Percentiles rank a stretch among this genome's conserved stretches.
Conservation (phyloP, 37 sponge, comb jelly and placozoan genomes). For the Theonella swinhoei region DNA sequence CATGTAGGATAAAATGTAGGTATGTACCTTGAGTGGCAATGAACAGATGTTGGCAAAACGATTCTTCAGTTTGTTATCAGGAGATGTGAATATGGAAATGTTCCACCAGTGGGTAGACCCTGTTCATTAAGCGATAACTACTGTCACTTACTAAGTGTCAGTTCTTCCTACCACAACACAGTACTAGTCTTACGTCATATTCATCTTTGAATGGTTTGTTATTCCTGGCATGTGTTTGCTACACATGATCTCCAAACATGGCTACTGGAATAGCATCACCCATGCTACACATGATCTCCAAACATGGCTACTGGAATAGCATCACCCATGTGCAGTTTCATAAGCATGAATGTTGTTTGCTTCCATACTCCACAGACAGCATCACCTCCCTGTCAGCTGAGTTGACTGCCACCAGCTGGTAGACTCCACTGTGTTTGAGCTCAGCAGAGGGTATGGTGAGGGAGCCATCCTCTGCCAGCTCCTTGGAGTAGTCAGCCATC, state of each 20-base stretch:
- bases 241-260: slow-evolving; percentile 37
- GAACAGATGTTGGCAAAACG: slow-evolving; percentile 66
- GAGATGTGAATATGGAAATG: too few relatives aligned
- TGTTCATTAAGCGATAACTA: too few relatives aligned
- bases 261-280: slow-evolving; percentile 30
- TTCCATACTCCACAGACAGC: too few relatives aligned
- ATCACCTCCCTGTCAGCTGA: neutral
- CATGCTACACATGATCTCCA: too few relatives aligned
- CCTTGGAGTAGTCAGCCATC: slow-evolving; percentile 31
- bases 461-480: slow-evolving; percentile 17
- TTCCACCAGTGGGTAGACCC: too few relatives aligned
- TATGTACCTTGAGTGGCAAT: slow-evolving; percentile 86
- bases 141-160: too few relatives aligned
- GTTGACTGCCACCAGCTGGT: slow-evolving; percentile 42
- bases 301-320: too few relatives aligned
- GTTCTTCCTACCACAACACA: too few relatives aligned
- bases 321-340: too few relatives aligned
- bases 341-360: too few relatives aligned
- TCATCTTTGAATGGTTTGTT: slow-evolving; percentile 38
- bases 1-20: too few relatives aligned
- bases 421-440: slow-evolving; percentile 33
- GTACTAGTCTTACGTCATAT: slow-evolving; percentile 31
- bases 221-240: slow-evolving; percentile 15
- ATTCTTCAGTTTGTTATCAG: too few relatives aligned
- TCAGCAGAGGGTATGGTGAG: slow-evolving; percentile 31